Percentiles rank a stretch among this genome's conserved stretches.
Evolutionary conservation across 1,140 invertebrate species (phyloP).

Genomic region (Pteromalus puparum): DNA sequence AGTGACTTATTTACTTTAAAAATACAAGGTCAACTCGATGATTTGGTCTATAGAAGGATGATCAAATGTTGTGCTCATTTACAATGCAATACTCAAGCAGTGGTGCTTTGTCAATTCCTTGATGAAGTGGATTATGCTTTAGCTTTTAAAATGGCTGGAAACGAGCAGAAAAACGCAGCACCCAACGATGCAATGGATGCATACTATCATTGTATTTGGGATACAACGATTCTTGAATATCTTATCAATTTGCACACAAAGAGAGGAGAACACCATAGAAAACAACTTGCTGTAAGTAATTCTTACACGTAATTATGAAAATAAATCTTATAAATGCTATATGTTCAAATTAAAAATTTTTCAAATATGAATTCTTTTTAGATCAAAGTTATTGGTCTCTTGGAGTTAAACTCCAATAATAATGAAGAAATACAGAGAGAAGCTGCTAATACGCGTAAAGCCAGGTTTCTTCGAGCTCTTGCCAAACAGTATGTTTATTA

Average conservation of each 20-base stretch:
- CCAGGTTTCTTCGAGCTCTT: constrained; percentile 89
- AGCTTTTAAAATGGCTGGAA: constrained; percentile 88
- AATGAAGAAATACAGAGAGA: constrained; percentile 96
- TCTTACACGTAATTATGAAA: background rate
- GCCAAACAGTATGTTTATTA: constrained; percentile 90
- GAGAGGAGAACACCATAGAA: constrained; percentile 90
- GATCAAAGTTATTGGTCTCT: constrained; percentile 89
- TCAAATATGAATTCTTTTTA: constrained; percentile 66
- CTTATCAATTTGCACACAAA: constrained; percentile 91
- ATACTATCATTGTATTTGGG: constrained; percentile 97
- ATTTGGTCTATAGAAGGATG: constrained; percentile 87
- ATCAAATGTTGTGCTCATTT: constrained; percentile 93
- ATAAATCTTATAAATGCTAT: background rate
- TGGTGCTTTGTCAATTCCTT: constrained; percentile 94
- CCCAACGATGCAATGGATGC: constrained; percentile 94
- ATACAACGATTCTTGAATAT: constrained; percentile 94
- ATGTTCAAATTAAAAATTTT: constrained; percentile 35
- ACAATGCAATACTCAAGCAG: constrained; percentile 94
- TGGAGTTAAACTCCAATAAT: constrained; percentile 97
- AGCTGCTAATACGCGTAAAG: constrained; percentile 91
- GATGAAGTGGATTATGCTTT: constrained; percentile 94
- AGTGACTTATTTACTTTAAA: constrained; percentile 91
- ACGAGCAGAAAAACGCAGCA: constrained; percentile 72
- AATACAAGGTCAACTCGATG: constrained; percentile 84
- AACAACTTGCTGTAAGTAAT: constrained; percentile 84